Conservation (phyloP, 2,797 vertebrate species). For the Apogon hyalosoma region DNA sequence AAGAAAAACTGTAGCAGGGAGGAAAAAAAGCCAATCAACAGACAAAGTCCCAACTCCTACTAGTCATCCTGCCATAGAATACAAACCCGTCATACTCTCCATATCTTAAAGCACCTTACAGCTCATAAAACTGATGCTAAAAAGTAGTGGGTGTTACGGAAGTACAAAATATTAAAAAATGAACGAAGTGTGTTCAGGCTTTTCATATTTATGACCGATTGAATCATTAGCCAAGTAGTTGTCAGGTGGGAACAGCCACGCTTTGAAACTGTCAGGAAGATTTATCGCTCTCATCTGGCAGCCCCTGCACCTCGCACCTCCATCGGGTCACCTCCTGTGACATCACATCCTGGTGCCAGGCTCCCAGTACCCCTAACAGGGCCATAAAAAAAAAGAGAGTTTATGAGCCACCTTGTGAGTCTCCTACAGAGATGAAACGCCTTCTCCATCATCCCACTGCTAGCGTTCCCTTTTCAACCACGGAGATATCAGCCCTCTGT, state of each 20-base stretch:
- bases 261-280: slow-evolving; percentile 67
- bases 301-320: slow-evolving; percentile 49
- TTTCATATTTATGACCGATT: slow-evolving; percentile 58
- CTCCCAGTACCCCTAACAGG: slow-evolving; percentile 52
- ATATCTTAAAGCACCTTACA: not conserved
- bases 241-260: slow-evolving; percentile 52
- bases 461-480: slow-evolving; percentile 9
- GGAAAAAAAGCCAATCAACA: slow-evolving; percentile 24
- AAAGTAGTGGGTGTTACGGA: not conserved
- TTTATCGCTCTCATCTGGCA: slow-evolving; percentile 72
- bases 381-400: slow-evolving; percentile 60
- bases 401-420: slow-evolving; percentile 46
- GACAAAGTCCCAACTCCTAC: slow-evolving; percentile 14
- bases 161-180: slow-evolving; percentile 16
- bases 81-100: not conserved
- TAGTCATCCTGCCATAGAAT: slow-evolving; percentile 3
- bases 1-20: slow-evolving; percentile 53
- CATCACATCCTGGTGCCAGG: slow-evolving; percentile 74
- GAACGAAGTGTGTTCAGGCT: slow-evolving; percentile 9
- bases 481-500: slow-evolving; percentile 31
- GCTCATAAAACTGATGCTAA: not conserved
- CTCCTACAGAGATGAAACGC: slow-evolving; percentile 27
- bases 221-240: slow-evolving; percentile 54
- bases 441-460: slow-evolving; percentile 6
- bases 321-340: slow-evolving; percentile 63